Conservation (phyloP, 2,113 vertebrate genomes). For the Trogon surrucura region DNA sequence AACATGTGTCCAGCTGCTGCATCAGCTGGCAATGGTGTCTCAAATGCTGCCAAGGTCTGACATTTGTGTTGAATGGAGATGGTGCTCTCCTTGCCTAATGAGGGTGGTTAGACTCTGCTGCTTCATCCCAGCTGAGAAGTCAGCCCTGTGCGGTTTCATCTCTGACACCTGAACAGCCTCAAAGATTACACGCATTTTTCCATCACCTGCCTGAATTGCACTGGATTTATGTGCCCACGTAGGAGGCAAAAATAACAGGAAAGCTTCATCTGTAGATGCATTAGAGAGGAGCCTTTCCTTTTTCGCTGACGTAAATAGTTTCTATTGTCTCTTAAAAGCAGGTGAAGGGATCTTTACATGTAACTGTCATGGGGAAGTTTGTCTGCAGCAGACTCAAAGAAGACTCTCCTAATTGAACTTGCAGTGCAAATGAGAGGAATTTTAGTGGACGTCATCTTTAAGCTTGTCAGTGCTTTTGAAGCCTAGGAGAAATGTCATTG, state of each 20-base stretch:
- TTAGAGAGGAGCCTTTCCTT: not conserved
- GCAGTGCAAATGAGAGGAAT: not conserved
- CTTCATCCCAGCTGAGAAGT: not conserved
- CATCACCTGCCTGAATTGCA: not conserved
- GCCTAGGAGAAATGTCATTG: not conserved
- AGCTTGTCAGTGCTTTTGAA: not conserved
- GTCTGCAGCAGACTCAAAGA: not conserved
- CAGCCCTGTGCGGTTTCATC: not conserved
- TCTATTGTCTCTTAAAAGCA: conserved; percentile 7
- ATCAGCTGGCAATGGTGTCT: not conserved
- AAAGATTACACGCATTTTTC: not conserved
- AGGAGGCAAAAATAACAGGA: not conserved
- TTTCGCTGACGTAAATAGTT: not conserved
- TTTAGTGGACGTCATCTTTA: not conserved
- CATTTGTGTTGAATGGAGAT: not conserved
- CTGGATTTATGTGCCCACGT: not conserved
- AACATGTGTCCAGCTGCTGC: not conserved
- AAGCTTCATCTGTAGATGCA: not conserved
- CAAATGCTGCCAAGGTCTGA: not conserved
- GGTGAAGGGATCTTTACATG: not conserved
- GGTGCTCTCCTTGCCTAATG: not conserved
- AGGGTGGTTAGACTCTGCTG: not conserved
- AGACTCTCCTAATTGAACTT: not conserved
- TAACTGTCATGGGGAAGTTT: not conserved
- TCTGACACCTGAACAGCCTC: not conserved